Evolutionary conservation across 2,113 vertebrate genomes (phyloP).

Genomic region (cat (Felis catus)): F.catus_Fca126_mat1.0 CM031412.1:115200501-115201000

Average conservation of each 20-base stretch:
- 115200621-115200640: neutral
- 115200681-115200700: neutral
- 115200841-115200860: neutral
- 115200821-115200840: neutral
- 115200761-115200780: neutral
- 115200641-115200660: neutral
- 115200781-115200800: conserved; percentile 15
- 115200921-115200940: neutral
- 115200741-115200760: neutral
- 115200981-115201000: conserved; percentile 1
- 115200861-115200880: neutral
- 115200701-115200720: neutral
- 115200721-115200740: conserved; percentile 5
- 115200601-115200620: conserved; percentile 1
- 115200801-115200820: neutral
- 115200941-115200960: neutral
- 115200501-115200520: neutral
- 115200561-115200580: neutral
- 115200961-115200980: neutral
- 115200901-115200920: neutral
- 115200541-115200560: neutral
- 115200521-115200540: neutral
- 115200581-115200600: conserved; percentile 19
- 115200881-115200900: neutral
- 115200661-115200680: neutral